Base-by-base conservation (phyloP, 2,113 vertebrate species). In the Bufo gargarizans region DNA sequence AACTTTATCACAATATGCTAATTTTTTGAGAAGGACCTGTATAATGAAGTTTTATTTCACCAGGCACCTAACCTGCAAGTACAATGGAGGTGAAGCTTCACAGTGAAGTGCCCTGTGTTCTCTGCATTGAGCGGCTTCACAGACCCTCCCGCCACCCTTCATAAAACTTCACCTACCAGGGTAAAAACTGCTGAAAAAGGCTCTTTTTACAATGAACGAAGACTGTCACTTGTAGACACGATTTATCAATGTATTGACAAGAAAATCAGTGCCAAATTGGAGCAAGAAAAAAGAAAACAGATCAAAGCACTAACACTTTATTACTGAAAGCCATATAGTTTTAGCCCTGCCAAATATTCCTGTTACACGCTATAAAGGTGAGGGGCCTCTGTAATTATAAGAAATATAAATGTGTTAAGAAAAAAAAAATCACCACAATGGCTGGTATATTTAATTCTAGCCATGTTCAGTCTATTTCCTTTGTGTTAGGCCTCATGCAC, bases 261-360 rank as follows among this genome's bases (percentile, higher is more conserved):
- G 13, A 72, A 58, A 58, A 56, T 17, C 20, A 8, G 22, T 74
- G 83, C 84, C 84, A 85, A 85, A 47, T 85, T 85, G 69, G 55
- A 76, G 65, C n/a, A 59, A 61, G 69, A 59, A 85, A 85, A 76
- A 85, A 76, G 53, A 56, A 59, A 76, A 19, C 16, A 77, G 55
- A 85, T 85, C 53, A 85, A 85, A 85, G 65, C 50, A 14, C 6
- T 20, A 85, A 50, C 13, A 85, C 76, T 45, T 22, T 84, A 53
- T 85, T 76, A 76, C 74, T 77, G n/a, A 85, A 49, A 58, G 55
- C 53, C 56, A 49, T 85, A 76, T 59, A 45, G n/a, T 14, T 17
- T 55, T 72, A 33, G 61, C 69, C 6, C 16, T 85, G 67, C 84
- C 84, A 85, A 59, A 56, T 85, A 16, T 56, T 71, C 20, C 22